These are phyloP conservation scores for Polydesmus complanatus DNA, from an alignment of 2,888 invertebrate genomes.

Conservation along the genomic window DNA sequence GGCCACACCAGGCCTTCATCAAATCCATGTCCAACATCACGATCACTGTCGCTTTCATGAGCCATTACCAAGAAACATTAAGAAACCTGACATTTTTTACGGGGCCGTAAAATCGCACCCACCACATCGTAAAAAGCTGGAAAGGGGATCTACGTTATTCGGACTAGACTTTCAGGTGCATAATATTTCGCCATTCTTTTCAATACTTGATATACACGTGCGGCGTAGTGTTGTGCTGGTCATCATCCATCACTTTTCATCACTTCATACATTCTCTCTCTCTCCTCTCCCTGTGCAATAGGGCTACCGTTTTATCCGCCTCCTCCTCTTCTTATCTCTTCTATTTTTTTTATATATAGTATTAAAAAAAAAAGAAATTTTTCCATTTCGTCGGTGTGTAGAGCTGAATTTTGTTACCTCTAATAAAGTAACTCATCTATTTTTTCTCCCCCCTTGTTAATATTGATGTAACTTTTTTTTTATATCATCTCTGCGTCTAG, in stretches of 20 bases:
- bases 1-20: constrained; percentile 6
- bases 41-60: constrained; percentile 12
- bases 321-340: background rate
- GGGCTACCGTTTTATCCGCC: too few species aligned
- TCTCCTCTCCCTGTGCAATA: background rate
- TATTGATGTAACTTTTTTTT: too few species aligned
- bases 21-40: constrained; percentile 13
- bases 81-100: constrained; percentile 14
- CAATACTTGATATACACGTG: background rate
- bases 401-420: too few species aligned
- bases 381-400: too few species aligned
- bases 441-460: too few species aligned
- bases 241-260: background rate
- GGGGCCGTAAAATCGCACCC: constrained; percentile 8
- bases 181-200: background rate
- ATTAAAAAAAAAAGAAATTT: too few species aligned
- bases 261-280: background rate
- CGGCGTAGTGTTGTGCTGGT: background rate
- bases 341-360: background rate
- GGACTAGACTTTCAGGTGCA: constrained; percentile 11
- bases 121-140: constrained; percentile 10
- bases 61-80: constrained; percentile 14
- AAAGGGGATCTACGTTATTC: background rate
- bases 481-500: too few species aligned
- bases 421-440: too few species aligned